A percentile compares a stretch with the other conserved stretches of the same genome.
Evolutionary conservation across 2,888 invertebrate species (phyloP).

Genomic region (Callyntrura sp.): DNA sequence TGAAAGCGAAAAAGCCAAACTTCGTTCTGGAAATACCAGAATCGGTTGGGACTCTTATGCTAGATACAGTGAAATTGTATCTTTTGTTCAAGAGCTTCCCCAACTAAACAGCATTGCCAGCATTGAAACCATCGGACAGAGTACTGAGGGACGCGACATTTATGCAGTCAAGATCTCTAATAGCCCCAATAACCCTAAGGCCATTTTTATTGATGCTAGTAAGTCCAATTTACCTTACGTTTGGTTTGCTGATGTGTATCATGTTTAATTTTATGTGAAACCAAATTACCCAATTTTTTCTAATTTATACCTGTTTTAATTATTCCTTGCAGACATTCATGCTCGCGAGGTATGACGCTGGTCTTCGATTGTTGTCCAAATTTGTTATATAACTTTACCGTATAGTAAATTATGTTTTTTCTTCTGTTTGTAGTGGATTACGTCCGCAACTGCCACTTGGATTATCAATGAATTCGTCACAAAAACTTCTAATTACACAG

Average conservation of each 20-base stretch:
- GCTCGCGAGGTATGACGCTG: too few species aligned
- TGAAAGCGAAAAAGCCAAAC: conserved; percentile 5
- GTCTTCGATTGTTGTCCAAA: too few species aligned
- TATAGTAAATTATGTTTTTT: not conserved
- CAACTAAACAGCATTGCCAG: conserved; percentile 16
- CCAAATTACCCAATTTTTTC: too few species aligned
- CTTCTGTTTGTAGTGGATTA: conserved; percentile 90
- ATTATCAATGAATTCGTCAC: conserved; percentile 89
- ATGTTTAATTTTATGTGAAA: too few species aligned
- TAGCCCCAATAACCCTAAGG: conserved; percentile 67
- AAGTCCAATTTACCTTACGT: too few species aligned
- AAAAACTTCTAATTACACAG: conserved; percentile 86
- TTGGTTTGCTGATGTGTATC: too few species aligned
- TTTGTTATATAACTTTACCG: too few species aligned
- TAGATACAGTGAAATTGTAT: conserved; percentile 44
- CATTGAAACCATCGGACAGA: conserved; percentile 82
- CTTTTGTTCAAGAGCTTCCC: conserved; percentile 36
- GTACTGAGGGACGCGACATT: conserved; percentile 81
- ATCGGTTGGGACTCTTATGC: conserved; percentile 41
- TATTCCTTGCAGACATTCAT: too few species aligned
- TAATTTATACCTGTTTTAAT: too few species aligned
- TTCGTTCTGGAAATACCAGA: not conserved
- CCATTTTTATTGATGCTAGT: too few species aligned
- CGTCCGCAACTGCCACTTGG: conserved; percentile 91
- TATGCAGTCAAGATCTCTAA: conserved; percentile 82